Evolutionary conservation across 35 echinoderm and acorn worm genomes (phyloP), one percentile per base, ranked within the genome.

Genomic region (Acanthaster planci): DNA sequence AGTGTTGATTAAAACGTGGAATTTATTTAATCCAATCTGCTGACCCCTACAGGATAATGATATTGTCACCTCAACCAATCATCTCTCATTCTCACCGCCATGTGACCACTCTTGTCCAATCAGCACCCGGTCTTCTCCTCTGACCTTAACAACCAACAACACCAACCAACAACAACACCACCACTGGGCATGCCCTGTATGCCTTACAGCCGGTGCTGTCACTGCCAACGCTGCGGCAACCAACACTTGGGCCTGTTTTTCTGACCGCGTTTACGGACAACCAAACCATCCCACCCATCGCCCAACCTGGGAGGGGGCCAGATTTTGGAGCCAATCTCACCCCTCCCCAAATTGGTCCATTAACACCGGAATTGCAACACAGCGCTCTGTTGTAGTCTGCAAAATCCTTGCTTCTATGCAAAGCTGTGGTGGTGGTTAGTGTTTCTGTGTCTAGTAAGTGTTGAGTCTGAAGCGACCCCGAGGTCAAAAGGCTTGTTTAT

Each of bases 41-140:
- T 55, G 53, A 82, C 79, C 53, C 42, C 51, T 35, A 51, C 79
- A 82, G 79, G 79, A 36, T 55, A 58, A 55, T 9, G 47, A 40
- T 26, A 44, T 7, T 79, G 47, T 26, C 5, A 44, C 77, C 38
- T 44, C 77, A 79, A 83, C 52, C 58, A 54, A 58, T 83, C 81
- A 83, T 58, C 58, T 54, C 53, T 29, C 58, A 83, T 40, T 58
- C 53, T 59, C 53, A 83, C 53, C 81, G 39, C 58, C 81, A 83
- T 83, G 81, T 83, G 81, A 83, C 58, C 50, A 83, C 52, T 83
- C 53, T 59, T 83, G 53, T 83, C 42, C 42, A 47, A 47, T 47
- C 42, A 47, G 42, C 42, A 47, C 42, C 42, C 42, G 12, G 42
- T 47, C 42, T 47, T 47, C 42, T 47, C 42, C 42, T 47, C 42